Percentiles rank a stretch among this genome's conserved stretches.
Conservation (phyloP, 1,140 invertebrate genomes). For the Spodoptera litura region DNA sequence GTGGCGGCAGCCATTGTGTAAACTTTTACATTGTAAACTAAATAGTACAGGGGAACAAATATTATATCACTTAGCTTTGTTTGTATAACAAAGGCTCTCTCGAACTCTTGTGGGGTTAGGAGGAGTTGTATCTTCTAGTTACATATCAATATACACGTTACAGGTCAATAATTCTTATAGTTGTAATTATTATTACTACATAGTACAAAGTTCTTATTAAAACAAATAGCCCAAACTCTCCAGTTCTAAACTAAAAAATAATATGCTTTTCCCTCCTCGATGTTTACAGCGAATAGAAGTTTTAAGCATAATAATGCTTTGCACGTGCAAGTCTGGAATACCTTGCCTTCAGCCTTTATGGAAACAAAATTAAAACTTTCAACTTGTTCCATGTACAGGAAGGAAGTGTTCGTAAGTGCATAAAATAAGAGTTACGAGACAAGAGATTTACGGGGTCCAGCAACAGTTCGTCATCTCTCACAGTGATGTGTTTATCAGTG, state of each 20-base stretch:
- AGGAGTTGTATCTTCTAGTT: neutral
- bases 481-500: slow-evolving; percentile 49
- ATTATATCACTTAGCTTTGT: slow-evolving; percentile 23
- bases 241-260: too few species aligned
- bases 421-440: slow-evolving; percentile 29
- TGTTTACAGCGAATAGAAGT: slow-evolving; percentile 6
- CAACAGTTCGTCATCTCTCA: slow-evolving; percentile 40
- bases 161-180: too few species aligned
- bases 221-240: too few species aligned
- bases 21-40: slow-evolving; percentile 37
- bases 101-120: neutral
- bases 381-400: slow-evolving; percentile 6
- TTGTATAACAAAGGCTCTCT: slow-evolving; percentile 1
- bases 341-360: slow-evolving; percentile 1
- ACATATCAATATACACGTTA: neutral
- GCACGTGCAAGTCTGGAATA: slow-evolving; percentile 6
- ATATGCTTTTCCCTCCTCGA: neutral
- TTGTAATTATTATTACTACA: too few species aligned
- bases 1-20: slow-evolving; percentile 22
- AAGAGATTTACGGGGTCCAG: slow-evolving; percentile 28
- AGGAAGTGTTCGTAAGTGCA: slow-evolving; percentile 15
- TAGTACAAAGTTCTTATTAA: too few species aligned
- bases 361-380: slow-evolving; percentile 7
- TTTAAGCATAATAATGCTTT: slow-evolving; percentile 23
- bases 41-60: slow-evolving; percentile 14